These are phyloP conservation scores for Menura novaehollandiae DNA, from an alignment of 2,113 vertebrate genomes.

Conservation along the genomic window DNA sequence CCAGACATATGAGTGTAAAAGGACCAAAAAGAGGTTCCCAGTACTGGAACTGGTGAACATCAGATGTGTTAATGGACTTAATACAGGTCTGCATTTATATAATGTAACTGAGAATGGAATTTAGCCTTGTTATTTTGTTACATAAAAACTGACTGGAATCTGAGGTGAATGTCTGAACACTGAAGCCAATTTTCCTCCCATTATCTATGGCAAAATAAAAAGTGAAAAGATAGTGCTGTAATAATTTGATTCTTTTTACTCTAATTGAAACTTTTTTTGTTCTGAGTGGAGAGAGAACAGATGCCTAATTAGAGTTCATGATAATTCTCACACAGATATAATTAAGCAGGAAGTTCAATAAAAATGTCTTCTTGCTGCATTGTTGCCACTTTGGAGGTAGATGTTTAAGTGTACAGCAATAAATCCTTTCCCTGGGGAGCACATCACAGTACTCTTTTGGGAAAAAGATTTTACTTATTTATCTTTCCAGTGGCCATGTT, in stretches of 20 bases:
- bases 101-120: not conserved
- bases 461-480: not conserved
- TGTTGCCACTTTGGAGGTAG: not conserved
- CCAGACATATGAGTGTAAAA: not conserved
- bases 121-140: not conserved
- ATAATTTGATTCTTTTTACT: constrained; percentile 35
- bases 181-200: constrained; percentile 14
- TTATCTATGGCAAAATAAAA: not conserved
- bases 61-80: not conserved
- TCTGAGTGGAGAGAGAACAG: constrained; percentile 48
- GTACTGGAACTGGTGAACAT: not conserved
- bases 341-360: constrained; percentile 64
- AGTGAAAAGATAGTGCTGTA: constrained; percentile 13
- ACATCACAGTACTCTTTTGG: not conserved
- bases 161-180: not conserved
- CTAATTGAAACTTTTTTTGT: constrained; percentile 61
- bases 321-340: constrained; percentile 51
- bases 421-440: not conserved
- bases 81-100: not conserved
- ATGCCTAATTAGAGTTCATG: constrained; percentile 48
- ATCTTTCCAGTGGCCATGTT: not conserved
- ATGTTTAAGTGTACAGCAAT: not conserved
- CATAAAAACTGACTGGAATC: not conserved
- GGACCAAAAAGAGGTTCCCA: not conserved
- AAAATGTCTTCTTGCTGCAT: constrained; percentile 39